A percentile compares a stretch with the other conserved stretches of the same genome.
phyloP scores from a whole-genome alignment of 2,888 invertebrate genomes.

The Ypsolopha scabrella region DNA sequence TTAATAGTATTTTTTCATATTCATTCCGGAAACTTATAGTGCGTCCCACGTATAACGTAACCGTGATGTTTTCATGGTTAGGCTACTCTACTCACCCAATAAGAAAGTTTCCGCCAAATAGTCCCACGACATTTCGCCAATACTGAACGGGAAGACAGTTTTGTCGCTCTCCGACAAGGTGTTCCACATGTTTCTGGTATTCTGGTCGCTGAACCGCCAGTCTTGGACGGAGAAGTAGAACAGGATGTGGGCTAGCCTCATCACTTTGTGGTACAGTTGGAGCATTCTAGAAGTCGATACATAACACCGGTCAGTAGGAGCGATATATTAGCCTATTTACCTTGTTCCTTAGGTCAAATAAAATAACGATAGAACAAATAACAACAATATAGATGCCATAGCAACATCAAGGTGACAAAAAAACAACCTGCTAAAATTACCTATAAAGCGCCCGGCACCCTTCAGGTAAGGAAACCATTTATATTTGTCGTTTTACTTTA shows the following conservation, averaged over 20 bases:
- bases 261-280: slow-evolving; percentile 79
- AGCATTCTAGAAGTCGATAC: slow-evolving; percentile 72
- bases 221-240: slow-evolving; percentile 84
- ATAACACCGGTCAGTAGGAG: background rate
- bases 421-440: too few relatives aligned
- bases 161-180: slow-evolving; percentile 70
- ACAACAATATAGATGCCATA: too few relatives aligned
- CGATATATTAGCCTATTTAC: too few relatives aligned
- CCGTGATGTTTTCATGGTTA: too few relatives aligned
- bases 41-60: background rate
- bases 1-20: too few relatives aligned
- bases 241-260: slow-evolving; percentile 78
- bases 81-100: slow-evolving; percentile 26
- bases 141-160: slow-evolving; percentile 78
- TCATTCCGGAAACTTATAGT: too few relatives aligned
- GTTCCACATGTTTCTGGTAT: slow-evolving; percentile 69
- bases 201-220: slow-evolving; percentile 79
- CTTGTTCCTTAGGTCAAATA: too few relatives aligned
- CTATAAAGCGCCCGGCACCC: too few relatives aligned
- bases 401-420: too few relatives aligned
- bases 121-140: slow-evolving; percentile 81
- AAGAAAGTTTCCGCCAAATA: slow-evolving; percentile 48
- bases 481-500: too few relatives aligned
- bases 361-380: too few relatives aligned
- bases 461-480: too few relatives aligned